Evolutionary conservation across 2,797 vertebrate genomes (phyloP).

Genomic region (Onychomys arenicola): DNA sequence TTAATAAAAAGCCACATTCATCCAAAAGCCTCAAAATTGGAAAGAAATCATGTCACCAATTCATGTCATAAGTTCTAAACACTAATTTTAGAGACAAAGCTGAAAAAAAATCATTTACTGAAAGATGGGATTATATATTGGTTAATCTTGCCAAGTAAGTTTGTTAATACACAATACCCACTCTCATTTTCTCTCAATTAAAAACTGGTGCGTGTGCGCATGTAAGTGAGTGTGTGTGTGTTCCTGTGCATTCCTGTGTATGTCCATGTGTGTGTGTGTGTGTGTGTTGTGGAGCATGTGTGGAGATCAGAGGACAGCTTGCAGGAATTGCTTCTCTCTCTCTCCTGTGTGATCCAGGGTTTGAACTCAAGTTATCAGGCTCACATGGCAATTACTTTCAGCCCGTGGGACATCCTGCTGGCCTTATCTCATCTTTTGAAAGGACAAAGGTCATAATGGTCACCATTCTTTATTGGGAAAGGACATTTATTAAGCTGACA

Average conservation of each 20-base stretch:
- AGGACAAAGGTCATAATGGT: neutral
- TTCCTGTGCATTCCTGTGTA: too few species aligned
- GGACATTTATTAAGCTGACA: neutral
- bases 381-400: too few species aligned
- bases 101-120: neutral
- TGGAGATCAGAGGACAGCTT: neutral
- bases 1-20: neutral
- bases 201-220: neutral
- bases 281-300: too few species aligned
- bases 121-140: neutral
- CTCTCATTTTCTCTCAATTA: neutral
- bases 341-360: neutral
- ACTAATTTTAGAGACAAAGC: slow-evolving; percentile 41
- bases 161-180: neutral
- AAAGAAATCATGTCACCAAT: neutral
- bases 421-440: neutral
- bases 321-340: neutral
- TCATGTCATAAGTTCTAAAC: neutral
- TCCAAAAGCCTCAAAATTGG: neutral
- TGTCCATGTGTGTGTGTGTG: neutral
- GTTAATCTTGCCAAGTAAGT: neutral
- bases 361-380: neutral
- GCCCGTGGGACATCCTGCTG: neutral
- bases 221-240: neutral
- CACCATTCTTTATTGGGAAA: neutral